These are phyloP conservation scores for Bathynomus jamesi DNA, from an alignment of 1,140 invertebrate species.

Conservation along the genomic window DNA sequence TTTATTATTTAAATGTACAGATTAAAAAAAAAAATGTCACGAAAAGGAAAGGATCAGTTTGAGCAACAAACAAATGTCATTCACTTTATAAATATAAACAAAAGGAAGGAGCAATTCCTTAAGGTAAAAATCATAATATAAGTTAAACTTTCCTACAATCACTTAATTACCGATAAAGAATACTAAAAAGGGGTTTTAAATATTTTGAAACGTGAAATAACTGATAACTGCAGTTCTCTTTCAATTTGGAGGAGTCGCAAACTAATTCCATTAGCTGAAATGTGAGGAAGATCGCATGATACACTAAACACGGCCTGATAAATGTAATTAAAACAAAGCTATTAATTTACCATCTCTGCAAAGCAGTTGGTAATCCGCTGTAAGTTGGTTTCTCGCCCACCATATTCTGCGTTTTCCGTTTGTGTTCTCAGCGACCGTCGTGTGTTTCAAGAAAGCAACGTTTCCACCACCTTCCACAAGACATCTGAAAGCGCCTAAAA, in stretches of 20 bases:
- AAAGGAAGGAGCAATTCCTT: too few relatives aligned
- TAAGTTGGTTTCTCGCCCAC: conserved; percentile 87
- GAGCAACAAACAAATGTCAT: too few relatives aligned
- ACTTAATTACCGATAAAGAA: too few relatives aligned
- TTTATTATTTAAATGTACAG: background rate
- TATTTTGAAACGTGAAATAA: too few relatives aligned
- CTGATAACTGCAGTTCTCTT: background rate
- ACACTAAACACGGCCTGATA: background rate
- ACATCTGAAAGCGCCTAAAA: conserved; percentile 71
- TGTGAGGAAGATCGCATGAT: background rate
- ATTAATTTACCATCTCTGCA: conserved; percentile 90
- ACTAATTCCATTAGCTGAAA: background rate
- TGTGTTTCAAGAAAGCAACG: conserved; percentile 85
- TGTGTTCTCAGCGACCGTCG: conserved; percentile 82
- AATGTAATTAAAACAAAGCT: too few relatives aligned
- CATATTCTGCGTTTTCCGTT: conserved; percentile 79
- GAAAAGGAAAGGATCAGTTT: too few relatives aligned
- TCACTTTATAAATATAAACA: too few relatives aligned
- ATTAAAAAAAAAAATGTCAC: background rate
- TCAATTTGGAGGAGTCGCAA: background rate
- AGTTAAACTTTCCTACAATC: too few relatives aligned
- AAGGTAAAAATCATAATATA: too few relatives aligned
- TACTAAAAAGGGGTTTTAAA: too few relatives aligned
- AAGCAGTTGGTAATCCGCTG: conserved; percentile 84
- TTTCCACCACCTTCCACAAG: conserved; percentile 90